Base-by-base conservation (phyloP, 2,888 invertebrate species). In the Mellilla xanthometata region DNA sequence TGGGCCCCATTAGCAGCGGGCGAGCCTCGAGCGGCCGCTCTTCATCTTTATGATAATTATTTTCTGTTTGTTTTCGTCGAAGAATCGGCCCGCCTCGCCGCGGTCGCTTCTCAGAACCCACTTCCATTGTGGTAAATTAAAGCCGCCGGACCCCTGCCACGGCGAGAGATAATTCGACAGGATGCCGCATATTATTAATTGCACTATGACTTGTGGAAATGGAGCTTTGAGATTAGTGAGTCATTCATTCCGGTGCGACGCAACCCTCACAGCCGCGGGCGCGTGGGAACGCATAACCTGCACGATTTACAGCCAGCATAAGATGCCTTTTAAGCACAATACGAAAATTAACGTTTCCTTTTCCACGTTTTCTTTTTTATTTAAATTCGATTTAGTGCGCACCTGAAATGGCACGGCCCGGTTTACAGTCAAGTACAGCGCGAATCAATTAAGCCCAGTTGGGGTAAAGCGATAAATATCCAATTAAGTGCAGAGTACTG, bases 21-120 rank as follows among this genome's bases (percentile, higher is more conserved):
- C 76, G 76, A 74, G 82, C 75, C 78, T 73, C 77, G 80, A 81
- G 86, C 88, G 88, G 88, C 80, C 85, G 81, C 87, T 86, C 86
- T 88, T 89, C 88, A 88, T 89, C 88, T 88, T 89, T 88, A 88
- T 88, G 88, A 87, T 89, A 89, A 89, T 89, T 88, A 89, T 88
- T 89, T 88, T 86, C 84, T 89, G 88, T 89, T 89, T 88, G 89
- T 89, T 89, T 89, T 89, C 87, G 86, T 82, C 83, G 80, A 82
- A 80, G 85, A 83, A 85, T 86, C 87, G 85, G 77, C 79, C 84
- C 86, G 85, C 85, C 83, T 84, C 81, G 79, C 81, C 76, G 77
- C 62, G 81, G 73, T 76, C 84, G 84, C 79, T 89, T 88, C 88
- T 85, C 83, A 76, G 88, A 89, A 88, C 81, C 81, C 72, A 80